Evolutionary conservation across 2,797 vertebrate genomes (phyloP).

Genomic region (Sebastes glaucus): DNA sequence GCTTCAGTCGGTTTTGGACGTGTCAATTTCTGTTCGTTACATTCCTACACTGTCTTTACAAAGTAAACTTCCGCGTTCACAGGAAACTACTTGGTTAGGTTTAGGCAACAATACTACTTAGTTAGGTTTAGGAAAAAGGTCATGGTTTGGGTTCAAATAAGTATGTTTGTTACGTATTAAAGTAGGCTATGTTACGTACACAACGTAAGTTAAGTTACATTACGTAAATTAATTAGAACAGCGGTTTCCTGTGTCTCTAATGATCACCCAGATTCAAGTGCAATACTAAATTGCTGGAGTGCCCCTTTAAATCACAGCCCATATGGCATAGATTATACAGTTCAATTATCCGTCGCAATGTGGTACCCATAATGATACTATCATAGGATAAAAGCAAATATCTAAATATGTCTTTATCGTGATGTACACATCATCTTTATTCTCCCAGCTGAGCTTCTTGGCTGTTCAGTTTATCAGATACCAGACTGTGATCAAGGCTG

Average conservation of each 20-base stretch:
- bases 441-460: not conserved
- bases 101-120: too few relatives aligned
- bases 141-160: too few relatives aligned
- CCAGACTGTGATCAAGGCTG: not conserved
- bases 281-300: not conserved
- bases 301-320: not conserved
- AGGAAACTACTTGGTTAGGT: too few relatives aligned
- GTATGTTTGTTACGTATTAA: too few relatives aligned
- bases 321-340: not conserved
- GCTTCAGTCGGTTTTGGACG: not conserved
- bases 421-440: not conserved
- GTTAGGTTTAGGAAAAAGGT: too few relatives aligned
- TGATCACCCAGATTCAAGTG: not conserved
- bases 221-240: rapidly evolving
- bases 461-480: not conserved
- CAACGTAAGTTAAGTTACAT: too few relatives aligned
- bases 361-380: not conserved
- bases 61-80: too few relatives aligned
- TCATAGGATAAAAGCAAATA: not conserved
- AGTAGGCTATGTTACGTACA: too few relatives aligned
- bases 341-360: not conserved
- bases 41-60: not conserved
- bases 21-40: not conserved
- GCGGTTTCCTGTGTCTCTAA: not conserved
- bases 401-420: not conserved